Base-by-base conservation (phyloP, 2,113 vertebrate genomes). In the Apistogramma diplotaenia region DNA sequence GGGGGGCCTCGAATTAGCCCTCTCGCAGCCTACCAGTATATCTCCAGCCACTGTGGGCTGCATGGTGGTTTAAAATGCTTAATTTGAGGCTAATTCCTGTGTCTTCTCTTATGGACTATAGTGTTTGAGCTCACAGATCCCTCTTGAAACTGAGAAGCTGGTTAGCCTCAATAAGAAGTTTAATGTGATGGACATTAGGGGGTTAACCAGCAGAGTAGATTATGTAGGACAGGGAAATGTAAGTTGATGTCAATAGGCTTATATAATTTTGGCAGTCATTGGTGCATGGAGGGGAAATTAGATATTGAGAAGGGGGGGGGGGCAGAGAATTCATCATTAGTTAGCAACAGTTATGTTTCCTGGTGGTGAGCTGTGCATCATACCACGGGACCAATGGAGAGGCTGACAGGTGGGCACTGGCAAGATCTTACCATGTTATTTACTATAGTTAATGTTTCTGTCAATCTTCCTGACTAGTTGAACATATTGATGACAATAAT, bases 81-180 rank as follows among this genome's bases (percentile, higher is more conserved):
- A 77, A 46, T 78, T 72, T 60, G 21, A 84, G 81, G 33, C 77
- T 80, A 8, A 78, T 55, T 53, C 40, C 70, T 23, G 33, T 23
- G n/a, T 79, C 74, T 77, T 35, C 61, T 33, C 18, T 25, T 1
- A 29, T 9, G 53, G 25, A 54, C 76, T 76, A 5, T 43, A 2
- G 59, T n/a, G 19, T 60, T 76, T 62, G 43, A 16, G 46, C 79
- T 77, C 51, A 60, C 78, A 70, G 67, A 81, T 87, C 76, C 8
- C 60, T 79, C 35, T 82, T 77, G 84, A 85, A 82, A 89, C 89
- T 75, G 83, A 83, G 87, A 84, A 82, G 74, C 60, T 72, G 55
- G 57, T 37, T 51, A 53, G 65, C 70, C 78, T 29, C 56, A 72
- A 77, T 72, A 53, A 81, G 70, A 85, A 65, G 73, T 85, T 75